These are phyloP conservation scores for Sipha maydis DNA, from an alignment of 2,888 invertebrate species.

Conservation along the genomic window DNA sequence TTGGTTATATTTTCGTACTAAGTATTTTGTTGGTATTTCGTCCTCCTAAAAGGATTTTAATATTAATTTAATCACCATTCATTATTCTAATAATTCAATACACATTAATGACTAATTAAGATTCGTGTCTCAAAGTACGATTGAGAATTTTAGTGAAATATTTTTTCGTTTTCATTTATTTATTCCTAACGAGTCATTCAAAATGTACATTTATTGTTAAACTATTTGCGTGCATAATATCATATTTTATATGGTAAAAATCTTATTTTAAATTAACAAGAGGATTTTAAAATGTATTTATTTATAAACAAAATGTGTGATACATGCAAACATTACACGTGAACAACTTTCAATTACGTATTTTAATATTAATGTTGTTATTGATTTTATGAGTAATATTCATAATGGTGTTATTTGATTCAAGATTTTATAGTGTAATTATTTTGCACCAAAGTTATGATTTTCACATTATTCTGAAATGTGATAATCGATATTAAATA, in stretches of 20 bases:
- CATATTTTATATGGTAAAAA: not conserved
- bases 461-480: not conserved
- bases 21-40: not conserved
- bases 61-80: conserved; percentile 11
- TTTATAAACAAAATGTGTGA: not conserved
- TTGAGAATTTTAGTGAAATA: not conserved
- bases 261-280: not conserved
- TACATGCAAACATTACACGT: not conserved
- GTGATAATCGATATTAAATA: not conserved
- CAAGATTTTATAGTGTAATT: not conserved
- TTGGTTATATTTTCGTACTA: not conserved
- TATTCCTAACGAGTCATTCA: not conserved
- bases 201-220: not conserved
- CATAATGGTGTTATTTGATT: no score
- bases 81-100: not conserved
- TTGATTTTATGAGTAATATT: not conserved
- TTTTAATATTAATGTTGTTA: not conserved
- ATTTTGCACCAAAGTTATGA: not conserved
- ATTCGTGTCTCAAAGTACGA: not conserved
- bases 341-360: not conserved
- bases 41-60: conserved; percentile 35
- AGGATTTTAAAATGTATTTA: not conserved
- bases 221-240: not conserved
- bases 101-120: not conserved
- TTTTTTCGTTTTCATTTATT: not conserved